Evolutionary conservation across 1,140 invertebrate species (phyloP), one percentile per base, ranked within the genome.

Genomic region (Olivierus martensii): DNA sequence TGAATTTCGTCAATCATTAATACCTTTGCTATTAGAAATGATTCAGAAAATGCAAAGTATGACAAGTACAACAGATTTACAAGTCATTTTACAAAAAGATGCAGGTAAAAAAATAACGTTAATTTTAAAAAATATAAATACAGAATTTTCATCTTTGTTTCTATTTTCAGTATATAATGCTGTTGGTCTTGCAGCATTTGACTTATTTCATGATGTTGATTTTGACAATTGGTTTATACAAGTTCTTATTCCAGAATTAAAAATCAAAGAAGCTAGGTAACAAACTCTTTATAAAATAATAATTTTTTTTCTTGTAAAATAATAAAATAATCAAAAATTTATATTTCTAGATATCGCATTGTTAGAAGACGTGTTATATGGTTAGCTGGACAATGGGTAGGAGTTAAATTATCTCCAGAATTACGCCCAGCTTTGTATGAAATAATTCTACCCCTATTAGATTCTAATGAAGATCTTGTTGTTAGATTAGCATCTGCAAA

Each of bases 171-270:
- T 95, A 49, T 96, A 96, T 63, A 90, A 88, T 73, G 89, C 90
- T 1, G 81, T 90, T 47, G 87, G 89, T 15, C 72, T 91, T 49
- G 82, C 81, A n/a, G 81, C 87, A 0, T 90, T 87, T 70, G 86
- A 94, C 61, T 73, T 96, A 45, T 94, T 87, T 67, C 87, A 95
- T 69, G 84, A 91, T 65, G 83, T 91, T 15, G 84, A 93, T 69
- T 95, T 95, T 72, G 87, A 95, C 68, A 75, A 83, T 52, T 95
- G 90, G 90, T 87, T 95, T 62, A 79, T 77, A n/a, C 81, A 78
- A 34, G 81, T 83, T 47, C 67, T 96, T 52, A 76, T 83, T 43
- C 75, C 79, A 60, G 91, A 97, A 71, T 65, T 95, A 36, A 79
- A 82, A 66, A 76, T 87, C 9, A 81, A 81, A 65, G 79, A 83